These are phyloP conservation scores for Chrysolina haemoptera DNA, from an alignment of 2,888 invertebrate species.

Conservation along the genomic window DNA sequence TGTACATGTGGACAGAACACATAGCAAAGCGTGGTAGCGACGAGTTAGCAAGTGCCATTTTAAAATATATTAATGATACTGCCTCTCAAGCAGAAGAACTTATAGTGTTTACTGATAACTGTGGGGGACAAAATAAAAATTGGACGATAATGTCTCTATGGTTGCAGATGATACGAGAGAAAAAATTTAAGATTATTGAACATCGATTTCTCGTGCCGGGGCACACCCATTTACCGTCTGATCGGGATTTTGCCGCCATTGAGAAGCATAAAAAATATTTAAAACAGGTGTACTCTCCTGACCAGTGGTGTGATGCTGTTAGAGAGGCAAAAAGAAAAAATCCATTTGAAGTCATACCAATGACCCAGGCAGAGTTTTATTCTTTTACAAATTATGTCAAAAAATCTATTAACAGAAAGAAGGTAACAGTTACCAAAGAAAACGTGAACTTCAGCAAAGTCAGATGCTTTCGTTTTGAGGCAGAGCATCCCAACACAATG, in stretches of 20 bases:
- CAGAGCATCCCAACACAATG: conserved; percentile 37
- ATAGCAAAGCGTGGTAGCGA: conserved; percentile 48
- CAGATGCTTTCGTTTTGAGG: conserved; percentile 37
- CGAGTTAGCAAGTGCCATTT: conserved; percentile 44
- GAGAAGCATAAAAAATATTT: conserved; percentile 14
- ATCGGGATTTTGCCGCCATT: conserved; percentile 27
- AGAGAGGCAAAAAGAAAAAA: conserved; percentile 12
- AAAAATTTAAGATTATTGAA: conserved; percentile 38
- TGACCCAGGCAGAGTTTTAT: conserved; percentile 12
- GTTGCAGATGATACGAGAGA: conserved; percentile 41
- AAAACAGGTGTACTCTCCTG: neutral
- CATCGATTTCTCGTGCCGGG: conserved; percentile 46
- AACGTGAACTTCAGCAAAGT: conserved; percentile 42
- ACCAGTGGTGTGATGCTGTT: conserved; percentile 28
- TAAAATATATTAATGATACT: conserved; percentile 41
- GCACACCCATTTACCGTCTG: conserved; percentile 44
- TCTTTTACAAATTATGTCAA: conserved; percentile 9
- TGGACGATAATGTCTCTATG: conserved; percentile 34
- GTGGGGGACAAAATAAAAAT: too few species aligned
- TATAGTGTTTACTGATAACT: conserved; percentile 34
- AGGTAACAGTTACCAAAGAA: conserved; percentile 37
- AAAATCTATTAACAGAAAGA: conserved; percentile 37
- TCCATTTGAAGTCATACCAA: conserved; percentile 23
- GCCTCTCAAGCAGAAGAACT: conserved; percentile 44
- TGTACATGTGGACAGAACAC: conserved; percentile 48